Percentiles rank a stretch among this genome's conserved stretches.
Evolutionary conservation across 1,140 invertebrate species (phyloP).

Genomic region (Riptortus pedestris): DNA sequence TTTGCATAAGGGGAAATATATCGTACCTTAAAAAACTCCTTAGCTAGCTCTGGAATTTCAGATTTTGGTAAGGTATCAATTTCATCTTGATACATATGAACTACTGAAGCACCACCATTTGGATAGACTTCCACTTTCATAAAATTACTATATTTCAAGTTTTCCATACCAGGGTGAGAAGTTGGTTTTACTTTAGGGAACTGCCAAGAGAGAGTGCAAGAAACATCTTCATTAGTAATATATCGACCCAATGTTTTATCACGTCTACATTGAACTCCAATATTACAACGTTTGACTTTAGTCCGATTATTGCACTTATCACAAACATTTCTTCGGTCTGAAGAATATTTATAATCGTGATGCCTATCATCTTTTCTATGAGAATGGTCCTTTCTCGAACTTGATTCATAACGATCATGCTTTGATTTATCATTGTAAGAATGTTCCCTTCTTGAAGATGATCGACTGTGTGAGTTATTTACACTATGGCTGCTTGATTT

Average conservation of each 20-base stretch:
- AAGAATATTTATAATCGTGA: slow-evolving; percentile 21
- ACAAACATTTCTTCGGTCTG: slow-evolving; percentile 36
- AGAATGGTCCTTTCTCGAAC: slow-evolving; percentile 1
- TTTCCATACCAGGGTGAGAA: slow-evolving; percentile 41
- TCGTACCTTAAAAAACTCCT: slow-evolving; percentile 75
- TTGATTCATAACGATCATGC: slow-evolving; percentile 13
- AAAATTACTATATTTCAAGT: slow-evolving; percentile 59
- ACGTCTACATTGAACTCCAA: slow-evolving; percentile 50
- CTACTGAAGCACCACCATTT: slow-evolving; percentile 87
- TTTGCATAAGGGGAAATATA: no score
- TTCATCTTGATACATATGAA: slow-evolving; percentile 89
- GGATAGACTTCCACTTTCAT: slow-evolving; percentile 84
- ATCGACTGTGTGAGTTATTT: not conserved
- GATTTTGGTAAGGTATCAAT: slow-evolving; percentile 61
- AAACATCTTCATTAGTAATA: slow-evolving; percentile 27
- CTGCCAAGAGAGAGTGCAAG: slow-evolving; percentile 34
- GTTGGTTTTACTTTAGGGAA: slow-evolving; percentile 31
- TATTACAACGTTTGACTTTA: slow-evolving; percentile 48
- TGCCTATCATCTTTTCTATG: slow-evolving; percentile 10
- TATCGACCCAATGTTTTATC: slow-evolving; percentile 37
- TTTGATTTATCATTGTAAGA: not conserved
- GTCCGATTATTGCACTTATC: slow-evolving; percentile 49
- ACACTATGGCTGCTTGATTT: not conserved
- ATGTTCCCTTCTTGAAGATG: not conserved
- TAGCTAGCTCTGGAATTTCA: slow-evolving; percentile 70